A percentile compares a stretch with the other conserved stretches of the same genome.
Conservation (phyloP, 2,888 invertebrate species). For the Malthinus flaveolus region DNA sequence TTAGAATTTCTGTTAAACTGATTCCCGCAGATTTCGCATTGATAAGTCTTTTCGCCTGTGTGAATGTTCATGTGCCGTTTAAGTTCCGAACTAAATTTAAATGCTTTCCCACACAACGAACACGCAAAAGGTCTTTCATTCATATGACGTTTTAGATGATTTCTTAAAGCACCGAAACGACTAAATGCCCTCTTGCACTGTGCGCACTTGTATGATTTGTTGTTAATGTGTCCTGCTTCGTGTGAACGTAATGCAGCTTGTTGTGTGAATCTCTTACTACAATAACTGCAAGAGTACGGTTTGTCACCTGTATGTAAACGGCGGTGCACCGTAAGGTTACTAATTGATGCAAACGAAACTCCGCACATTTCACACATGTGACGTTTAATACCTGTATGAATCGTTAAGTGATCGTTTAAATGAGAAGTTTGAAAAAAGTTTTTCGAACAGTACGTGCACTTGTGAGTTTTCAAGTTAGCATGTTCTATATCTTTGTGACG, state of each 20-base stretch:
- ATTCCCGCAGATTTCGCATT: constrained; percentile 58
- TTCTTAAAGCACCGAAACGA: constrained; percentile 32
- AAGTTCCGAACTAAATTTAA: constrained; percentile 35
- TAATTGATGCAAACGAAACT: constrained; percentile 32
- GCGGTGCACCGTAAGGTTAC: constrained; percentile 35
- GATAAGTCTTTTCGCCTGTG: constrained; percentile 35
- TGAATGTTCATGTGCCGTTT: constrained; percentile 40
- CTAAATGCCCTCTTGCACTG: constrained; percentile 38
- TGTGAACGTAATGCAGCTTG: constrained; percentile 37
- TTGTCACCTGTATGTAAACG: constrained; percentile 37
- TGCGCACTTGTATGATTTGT: constrained; percentile 33
- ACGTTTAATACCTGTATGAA: constrained; percentile 36
- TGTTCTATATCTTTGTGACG: constrained; percentile 38
- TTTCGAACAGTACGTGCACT: constrained; percentile 36
- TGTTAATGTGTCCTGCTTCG: constrained; percentile 34
- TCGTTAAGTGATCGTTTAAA: constrained; percentile 34
- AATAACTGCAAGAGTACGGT: constrained; percentile 37
- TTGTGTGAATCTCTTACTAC: constrained; percentile 37
- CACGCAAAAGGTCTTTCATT: constrained; percentile 32
- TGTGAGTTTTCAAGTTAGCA: constrained; percentile 34
- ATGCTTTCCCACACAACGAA: constrained; percentile 34
- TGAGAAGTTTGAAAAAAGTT: constrained; percentile 35
- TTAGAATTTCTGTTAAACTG: constrained; percentile 59
- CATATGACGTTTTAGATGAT: constrained; percentile 36
- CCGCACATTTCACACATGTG: constrained; percentile 42